Conservation (phyloP, 2,113 vertebrate species). For the Crotalus horridus region DNA sequence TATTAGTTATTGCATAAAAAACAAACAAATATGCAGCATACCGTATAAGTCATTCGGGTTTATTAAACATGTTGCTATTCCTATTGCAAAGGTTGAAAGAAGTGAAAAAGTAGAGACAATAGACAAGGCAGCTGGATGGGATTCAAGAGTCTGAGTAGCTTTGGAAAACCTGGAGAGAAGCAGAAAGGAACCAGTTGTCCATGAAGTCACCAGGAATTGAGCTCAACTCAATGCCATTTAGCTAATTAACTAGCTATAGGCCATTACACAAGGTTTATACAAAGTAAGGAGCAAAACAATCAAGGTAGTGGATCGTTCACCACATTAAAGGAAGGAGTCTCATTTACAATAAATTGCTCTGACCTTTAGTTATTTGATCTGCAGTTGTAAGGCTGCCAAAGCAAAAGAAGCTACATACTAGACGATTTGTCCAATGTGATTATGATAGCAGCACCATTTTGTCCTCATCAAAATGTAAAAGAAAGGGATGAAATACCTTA, state of each 20-base stretch:
- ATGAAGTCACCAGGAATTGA: background rate
- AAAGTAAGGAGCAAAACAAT: background rate
- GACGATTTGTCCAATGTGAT: background rate
- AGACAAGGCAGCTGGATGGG: background rate
- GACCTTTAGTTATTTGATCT: background rate
- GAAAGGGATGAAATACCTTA: background rate
- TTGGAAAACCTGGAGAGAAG: background rate
- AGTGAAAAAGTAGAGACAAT: background rate
- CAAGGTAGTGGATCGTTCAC: background rate
- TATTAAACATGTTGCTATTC: background rate
- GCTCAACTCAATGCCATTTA: background rate
- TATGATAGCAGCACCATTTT: background rate
- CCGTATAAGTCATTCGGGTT: background rate
- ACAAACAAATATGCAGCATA: too few species aligned
- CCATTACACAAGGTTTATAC: background rate
- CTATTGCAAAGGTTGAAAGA: background rate
- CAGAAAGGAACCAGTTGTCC: background rate
- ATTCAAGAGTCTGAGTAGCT: background rate
- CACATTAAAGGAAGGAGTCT: background rate
- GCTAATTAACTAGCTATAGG: background rate
- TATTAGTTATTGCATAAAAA: background rate
- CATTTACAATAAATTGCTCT: background rate
- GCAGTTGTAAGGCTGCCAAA: background rate
- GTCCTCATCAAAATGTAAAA: background rate
- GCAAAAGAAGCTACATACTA: background rate